These are phyloP conservation scores for Heterotis niloticus DNA, from an alignment of 2,113 vertebrate genomes.

Conservation along the genomic window DNA sequence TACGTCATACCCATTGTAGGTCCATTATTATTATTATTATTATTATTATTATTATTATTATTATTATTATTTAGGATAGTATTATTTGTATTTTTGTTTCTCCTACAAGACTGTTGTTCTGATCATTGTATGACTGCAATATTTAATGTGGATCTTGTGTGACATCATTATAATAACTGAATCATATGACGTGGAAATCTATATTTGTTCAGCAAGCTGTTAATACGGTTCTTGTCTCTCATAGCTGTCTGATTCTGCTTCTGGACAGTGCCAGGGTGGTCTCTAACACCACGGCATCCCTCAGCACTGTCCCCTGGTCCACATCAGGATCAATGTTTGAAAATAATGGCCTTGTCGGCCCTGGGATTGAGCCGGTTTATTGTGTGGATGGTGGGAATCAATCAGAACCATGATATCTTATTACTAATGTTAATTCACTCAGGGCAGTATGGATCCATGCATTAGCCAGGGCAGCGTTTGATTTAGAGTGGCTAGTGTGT, in stretches of 20 bases:
- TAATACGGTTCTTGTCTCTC: not conserved
- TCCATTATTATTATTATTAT: too few relatives aligned
- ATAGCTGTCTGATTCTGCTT: not conserved
- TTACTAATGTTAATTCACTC: conserved; percentile 98
- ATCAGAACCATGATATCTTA: conserved; percentile 96
- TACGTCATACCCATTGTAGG: too few relatives aligned
- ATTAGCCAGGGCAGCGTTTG: conserved; percentile 69
- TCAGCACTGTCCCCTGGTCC: conserved; percentile 13
- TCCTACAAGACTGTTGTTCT: too few relatives aligned
- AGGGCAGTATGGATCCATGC: conserved; percentile 85
- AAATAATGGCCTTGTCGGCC: conserved; percentile 84
- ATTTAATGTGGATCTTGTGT: too few relatives aligned
- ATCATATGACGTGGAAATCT: too few relatives aligned
- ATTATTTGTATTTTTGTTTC: too few relatives aligned
- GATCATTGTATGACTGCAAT: too few relatives aligned
- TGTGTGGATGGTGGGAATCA: conserved; percentile 88
- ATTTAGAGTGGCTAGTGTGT: conserved; percentile 56
- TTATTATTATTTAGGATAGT: too few relatives aligned
- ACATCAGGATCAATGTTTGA: conserved; percentile 80
- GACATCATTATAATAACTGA: too few relatives aligned
- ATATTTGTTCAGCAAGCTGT: not conserved
- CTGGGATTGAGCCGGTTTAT: conserved; percentile 86
- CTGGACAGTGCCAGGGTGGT: not conserved
- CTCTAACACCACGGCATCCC: conserved; percentile 20
- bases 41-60: too few relatives aligned